Evolutionary conservation across 2,113 vertebrate genomes (phyloP).

Genomic region (Laterallus jamaicensis): DNA sequence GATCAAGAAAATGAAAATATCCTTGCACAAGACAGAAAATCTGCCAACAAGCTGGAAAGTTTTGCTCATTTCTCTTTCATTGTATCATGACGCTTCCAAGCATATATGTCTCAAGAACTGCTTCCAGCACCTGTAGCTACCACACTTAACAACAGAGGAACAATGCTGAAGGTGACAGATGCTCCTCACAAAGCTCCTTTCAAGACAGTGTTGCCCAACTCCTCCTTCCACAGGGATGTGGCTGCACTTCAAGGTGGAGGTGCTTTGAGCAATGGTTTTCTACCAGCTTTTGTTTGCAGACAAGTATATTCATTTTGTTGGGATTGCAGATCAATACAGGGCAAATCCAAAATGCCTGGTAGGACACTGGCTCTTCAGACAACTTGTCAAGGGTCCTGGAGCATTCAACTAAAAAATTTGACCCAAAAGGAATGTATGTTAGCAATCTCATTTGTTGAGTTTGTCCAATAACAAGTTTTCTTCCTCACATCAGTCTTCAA

Average conservation of each 20-base stretch:
- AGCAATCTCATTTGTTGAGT: neutral
- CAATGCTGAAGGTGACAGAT: neutral
- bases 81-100: neutral
- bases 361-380: neutral
- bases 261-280: neutral
- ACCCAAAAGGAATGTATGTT: neutral
- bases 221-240: neutral
- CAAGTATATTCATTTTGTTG: neutral
- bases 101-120: neutral
- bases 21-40: neutral
- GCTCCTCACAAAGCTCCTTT: neutral
- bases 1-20: neutral
- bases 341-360: neutral
- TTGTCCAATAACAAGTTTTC: neutral
- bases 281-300: neutral
- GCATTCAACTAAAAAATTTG: neutral
- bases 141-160: fast-evolving
- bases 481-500: neutral
- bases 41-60: neutral
- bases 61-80: neutral
- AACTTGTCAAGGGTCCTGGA: neutral
- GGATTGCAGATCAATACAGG: too few relatives aligned
- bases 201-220: neutral
- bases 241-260: neutral
- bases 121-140: neutral